Evolutionary conservation across 2,888 invertebrate species (phyloP), one percentile per base, ranked within the genome.

Genomic region (Andricus curvator): DNA sequence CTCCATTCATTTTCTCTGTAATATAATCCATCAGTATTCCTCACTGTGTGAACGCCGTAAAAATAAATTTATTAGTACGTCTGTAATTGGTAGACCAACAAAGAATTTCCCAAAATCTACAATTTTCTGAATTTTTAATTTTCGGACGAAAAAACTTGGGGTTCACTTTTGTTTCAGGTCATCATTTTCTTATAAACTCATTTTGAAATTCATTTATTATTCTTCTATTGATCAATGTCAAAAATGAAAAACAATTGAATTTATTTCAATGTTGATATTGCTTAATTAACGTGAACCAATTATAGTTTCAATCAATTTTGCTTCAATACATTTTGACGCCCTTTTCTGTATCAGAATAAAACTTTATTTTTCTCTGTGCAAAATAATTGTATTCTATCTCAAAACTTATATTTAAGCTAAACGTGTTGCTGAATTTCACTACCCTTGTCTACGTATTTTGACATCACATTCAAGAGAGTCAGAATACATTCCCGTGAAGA

Each of bases 401-500:
- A 48, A 17, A 48, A 65, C 77, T 79, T 78, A 66, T 48, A 66
- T 66, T 68, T 62, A 41, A 66, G 56, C 70, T 62, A 17, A 17
- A 5, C 17, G 5, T 80, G 79, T 82, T 79, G 13, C 20, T 68
- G 22, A 25, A 68, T 68, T 68, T 68, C 9, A n/a, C 48, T 15
- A 25, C 8, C 22, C 25, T 68, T 20, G 29, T 48, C 17, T 70
- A 20, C 51, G 11, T 74, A 56, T 60, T 74, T 25, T 74, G 20
- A 56, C 8, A n/a, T 33, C 37, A 13, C 9, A 37, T n/a, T 56
- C 17, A 15, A 8, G 15, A 22, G 17, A n/a, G 25, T 25, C n/a
- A 51, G 33, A 60, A 60, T 60, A 25, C 6, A 20, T 74, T 56
- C 15, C 6, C 15, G 74, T 51, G 37, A 60, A 56, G 33, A 37